Percentiles rank a stretch among this genome's conserved stretches.
Evolutionary conservation across 2,113 vertebrate species (phyloP).

Genomic region (Sinocyclocheilus anshuiensis): DNA sequence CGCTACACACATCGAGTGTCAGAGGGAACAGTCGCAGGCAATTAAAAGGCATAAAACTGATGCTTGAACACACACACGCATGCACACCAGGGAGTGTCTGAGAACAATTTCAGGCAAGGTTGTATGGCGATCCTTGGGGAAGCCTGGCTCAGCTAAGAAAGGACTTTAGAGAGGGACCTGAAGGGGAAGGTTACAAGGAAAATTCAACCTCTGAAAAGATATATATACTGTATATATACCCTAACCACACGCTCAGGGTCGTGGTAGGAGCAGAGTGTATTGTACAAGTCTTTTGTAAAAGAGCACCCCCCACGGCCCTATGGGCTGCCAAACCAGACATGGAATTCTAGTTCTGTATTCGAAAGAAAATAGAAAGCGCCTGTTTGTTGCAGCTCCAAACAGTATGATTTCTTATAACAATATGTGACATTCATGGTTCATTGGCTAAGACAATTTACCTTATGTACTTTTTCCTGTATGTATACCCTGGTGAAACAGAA

Average conservation of each 20-base stretch:
- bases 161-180: conserved; percentile 10
- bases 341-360: not conserved
- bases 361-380: not conserved
- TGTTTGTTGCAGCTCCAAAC: not conserved
- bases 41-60: conserved; percentile 48
- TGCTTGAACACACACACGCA: conserved; percentile 26
- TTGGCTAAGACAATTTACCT: conserved; percentile 12
- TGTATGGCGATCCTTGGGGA: conserved; percentile 17
- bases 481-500: conserved; percentile 5
- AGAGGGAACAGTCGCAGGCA: conserved; percentile 39
- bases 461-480: not conserved
- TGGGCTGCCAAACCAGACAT: conserved; percentile 3
- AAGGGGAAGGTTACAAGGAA: conserved; percentile 31
- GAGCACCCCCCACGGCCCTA: not conserved
- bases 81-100: conserved; percentile 18
- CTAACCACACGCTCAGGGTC: conserved; percentile 11
- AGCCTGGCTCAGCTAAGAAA: conserved; percentile 7
- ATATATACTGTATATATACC: conserved; percentile 4
- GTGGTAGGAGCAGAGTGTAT: not conserved
- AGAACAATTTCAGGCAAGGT: conserved; percentile 33
- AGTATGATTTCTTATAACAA: not conserved
- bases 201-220: conserved; percentile 23
- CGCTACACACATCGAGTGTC: conserved; percentile 23
- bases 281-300: conserved; percentile 29
- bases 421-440: not conserved